Conservation (phyloP, 1,140 invertebrate genomes). For the Caerostris darwini region DNA sequence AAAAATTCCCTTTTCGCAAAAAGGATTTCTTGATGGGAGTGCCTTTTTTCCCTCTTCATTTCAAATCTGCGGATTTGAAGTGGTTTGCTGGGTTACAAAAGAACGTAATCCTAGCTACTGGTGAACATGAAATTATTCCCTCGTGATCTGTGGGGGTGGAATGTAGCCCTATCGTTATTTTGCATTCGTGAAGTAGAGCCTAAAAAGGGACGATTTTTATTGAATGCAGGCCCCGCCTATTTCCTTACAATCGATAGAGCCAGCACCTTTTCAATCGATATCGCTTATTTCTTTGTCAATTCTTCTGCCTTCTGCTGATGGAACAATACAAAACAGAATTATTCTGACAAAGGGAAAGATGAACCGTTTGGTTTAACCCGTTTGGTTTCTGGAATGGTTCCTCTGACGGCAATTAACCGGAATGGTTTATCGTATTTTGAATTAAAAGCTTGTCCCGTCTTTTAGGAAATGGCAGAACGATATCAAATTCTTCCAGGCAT, state of each 20-base stretch:
- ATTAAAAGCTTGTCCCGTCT: not conserved
- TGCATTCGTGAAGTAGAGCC: too few relatives aligned
- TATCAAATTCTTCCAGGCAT: not conserved
- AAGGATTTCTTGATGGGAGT: not conserved
- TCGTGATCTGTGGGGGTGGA: too few relatives aligned
- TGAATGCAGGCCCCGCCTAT: too few relatives aligned
- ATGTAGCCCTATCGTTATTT: too few relatives aligned
- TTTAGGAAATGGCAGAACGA: not conserved
- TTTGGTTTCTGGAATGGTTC: not conserved
- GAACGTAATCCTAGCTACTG: too few relatives aligned
- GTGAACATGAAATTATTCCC: too few relatives aligned
- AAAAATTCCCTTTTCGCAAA: not conserved
- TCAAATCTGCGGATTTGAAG: conserved; percentile 1
- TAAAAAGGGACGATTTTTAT: too few relatives aligned
- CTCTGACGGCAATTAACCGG: not conserved
- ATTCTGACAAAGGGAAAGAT: not conserved
- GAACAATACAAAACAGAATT: too few relatives aligned
- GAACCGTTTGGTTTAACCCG: too few relatives aligned
- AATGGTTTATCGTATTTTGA: not conserved
- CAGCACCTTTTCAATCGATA: conserved; percentile 36
- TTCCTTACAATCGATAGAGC: conserved; percentile 35
- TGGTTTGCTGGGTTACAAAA: conserved; percentile 5
- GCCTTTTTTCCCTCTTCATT: not conserved
- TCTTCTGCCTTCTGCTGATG: not conserved
- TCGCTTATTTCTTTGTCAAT: conserved; percentile 20